Conservation (phyloP, 1,140 invertebrate genomes). For the Diachasmimorpha longicaudata region DNA sequence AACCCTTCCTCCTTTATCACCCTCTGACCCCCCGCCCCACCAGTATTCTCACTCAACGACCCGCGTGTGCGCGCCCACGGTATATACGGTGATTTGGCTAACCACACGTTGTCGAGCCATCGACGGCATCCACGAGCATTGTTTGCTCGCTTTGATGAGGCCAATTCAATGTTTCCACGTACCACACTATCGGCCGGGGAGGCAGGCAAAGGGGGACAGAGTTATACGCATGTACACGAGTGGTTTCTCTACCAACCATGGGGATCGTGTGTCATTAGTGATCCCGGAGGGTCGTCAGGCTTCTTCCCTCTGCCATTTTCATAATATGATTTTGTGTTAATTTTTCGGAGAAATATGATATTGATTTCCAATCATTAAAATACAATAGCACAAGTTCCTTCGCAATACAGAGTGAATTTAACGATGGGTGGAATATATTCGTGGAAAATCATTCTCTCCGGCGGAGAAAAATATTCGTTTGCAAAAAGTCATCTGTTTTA, state of each 20-base stretch:
- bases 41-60: conserved; percentile 13
- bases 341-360: conserved; percentile 17
- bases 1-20: conserved; percentile 7
- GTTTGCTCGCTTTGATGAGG: conserved; percentile 64
- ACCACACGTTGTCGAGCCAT: conserved; percentile 62
- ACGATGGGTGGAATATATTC: no score
- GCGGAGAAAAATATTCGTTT: no score
- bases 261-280: conserved; percentile 58
- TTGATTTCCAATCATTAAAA: neutral
- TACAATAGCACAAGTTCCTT: neutral
- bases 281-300: conserved; percentile 37
- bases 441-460: no score
- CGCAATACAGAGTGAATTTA: no score
- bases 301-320: conserved; percentile 4
- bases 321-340: conserved; percentile 1
- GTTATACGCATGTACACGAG: conserved; percentile 9
- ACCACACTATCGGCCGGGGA: conserved; percentile 4
- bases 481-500: no score
- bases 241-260: conserved; percentile 12
- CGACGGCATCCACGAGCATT: conserved; percentile 55
- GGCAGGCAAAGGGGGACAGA: neutral
- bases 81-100: conserved; percentile 59
- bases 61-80: conserved; percentile 14
- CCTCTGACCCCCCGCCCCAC: neutral
- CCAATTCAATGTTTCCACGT: conserved; percentile 52